phyloP scores from a whole-genome alignment of 2,113 vertebrate genomes.

The Sterrhoptilus dennistouni region DNA sequence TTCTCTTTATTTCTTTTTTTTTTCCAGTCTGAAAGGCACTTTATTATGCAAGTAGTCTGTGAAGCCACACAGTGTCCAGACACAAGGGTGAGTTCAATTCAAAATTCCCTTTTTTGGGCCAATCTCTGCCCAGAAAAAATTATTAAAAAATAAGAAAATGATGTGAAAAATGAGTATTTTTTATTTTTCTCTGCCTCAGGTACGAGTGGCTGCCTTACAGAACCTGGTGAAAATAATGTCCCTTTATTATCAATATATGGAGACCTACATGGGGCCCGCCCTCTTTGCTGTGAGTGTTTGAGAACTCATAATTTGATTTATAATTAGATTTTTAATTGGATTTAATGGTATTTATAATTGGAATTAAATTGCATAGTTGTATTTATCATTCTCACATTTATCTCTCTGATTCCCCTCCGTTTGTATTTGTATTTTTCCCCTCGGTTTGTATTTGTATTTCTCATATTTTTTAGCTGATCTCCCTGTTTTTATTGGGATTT shows the following conservation, averaged over 20 bases:
- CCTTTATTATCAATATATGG: slow-evolving; percentile 98
- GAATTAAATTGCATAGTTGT: too few relatives aligned
- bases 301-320: not conserved
- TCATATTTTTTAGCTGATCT: too few relatives aligned
- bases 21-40: slow-evolving; percentile 92
- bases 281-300: slow-evolving; percentile 88
- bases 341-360: too few relatives aligned
- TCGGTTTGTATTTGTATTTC: too few relatives aligned
- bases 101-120: too few relatives aligned
- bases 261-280: slow-evolving; percentile 97
- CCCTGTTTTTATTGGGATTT: too few relatives aligned
- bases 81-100: slow-evolving; percentile 86
- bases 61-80: slow-evolving; percentile 98
- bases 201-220: slow-evolving; percentile 95
- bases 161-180: not conserved
- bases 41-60: slow-evolving; percentile 99
- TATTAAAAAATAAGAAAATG: rapidly evolving
- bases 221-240: slow-evolving; percentile 99
- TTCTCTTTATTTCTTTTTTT: not conserved
- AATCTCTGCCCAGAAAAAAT: too few relatives aligned
- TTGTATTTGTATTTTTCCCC: too few relatives aligned
- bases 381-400: not conserved
- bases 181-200: slow-evolving; percentile 61
- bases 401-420: not conserved
- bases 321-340: too few relatives aligned